Conservation (phyloP, 2,113 vertebrate genomes). For the Brienomyrus brachyistius region DNA sequence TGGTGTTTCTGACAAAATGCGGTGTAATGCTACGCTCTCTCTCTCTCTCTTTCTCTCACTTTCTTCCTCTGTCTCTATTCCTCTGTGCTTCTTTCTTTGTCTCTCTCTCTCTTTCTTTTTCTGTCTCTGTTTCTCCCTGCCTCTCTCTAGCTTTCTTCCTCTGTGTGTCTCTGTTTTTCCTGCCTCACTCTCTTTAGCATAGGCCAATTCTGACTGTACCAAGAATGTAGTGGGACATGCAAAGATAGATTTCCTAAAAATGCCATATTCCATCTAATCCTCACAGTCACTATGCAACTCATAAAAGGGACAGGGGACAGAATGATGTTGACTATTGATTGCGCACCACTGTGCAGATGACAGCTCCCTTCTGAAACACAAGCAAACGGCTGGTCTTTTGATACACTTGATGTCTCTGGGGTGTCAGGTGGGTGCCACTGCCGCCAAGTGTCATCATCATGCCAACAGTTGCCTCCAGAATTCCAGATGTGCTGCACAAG, state of each 20-base stretch:
- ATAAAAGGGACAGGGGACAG: neutral
- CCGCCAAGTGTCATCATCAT: conserved; percentile 19
- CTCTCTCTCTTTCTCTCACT: neutral
- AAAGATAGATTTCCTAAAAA: neutral
- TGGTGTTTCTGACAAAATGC: neutral
- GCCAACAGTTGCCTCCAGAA: conserved; percentile 3
- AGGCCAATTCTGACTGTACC: neutral
- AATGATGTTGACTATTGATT: too few relatives aligned
- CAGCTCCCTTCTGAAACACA: neutral
- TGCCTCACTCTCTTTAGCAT: neutral
- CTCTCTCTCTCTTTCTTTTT: neutral
- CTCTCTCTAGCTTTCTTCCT: neutral
- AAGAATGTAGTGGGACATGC: neutral
- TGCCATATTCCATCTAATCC: neutral
- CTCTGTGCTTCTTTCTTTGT: neutral
- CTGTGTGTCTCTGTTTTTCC: neutral
- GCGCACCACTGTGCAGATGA: neutral
- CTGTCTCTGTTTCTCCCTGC: neutral
- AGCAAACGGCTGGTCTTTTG: conserved; percentile 6
- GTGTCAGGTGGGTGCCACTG: conserved; percentile 15
- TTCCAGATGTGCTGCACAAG: neutral
- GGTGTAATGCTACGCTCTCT: neutral
- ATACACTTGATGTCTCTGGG: neutral
- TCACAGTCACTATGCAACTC: neutral
- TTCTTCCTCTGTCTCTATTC: neutral